These are phyloP conservation scores for Meandrusa payeni DNA, from an alignment of 2,888 invertebrate genomes.

Conservation along the genomic window DNA sequence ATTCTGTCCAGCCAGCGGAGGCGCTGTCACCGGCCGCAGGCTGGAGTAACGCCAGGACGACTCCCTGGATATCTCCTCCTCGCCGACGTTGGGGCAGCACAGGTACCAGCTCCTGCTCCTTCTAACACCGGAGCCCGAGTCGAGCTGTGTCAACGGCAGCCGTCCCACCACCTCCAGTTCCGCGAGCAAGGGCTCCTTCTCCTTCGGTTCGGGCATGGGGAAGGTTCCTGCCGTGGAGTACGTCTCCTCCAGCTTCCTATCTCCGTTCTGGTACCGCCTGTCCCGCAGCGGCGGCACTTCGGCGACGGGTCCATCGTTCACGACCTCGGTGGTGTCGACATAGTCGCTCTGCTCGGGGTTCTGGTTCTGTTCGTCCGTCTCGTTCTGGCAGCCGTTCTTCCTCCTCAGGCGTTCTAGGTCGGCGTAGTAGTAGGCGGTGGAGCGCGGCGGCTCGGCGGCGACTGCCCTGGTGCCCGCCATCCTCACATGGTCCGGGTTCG, in stretches of 20 bases:
- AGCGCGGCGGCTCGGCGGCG: constrained; percentile 79
- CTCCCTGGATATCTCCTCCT: constrained; percentile 64
- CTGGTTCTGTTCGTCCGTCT: constrained; percentile 36
- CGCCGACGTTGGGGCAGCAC: constrained; percentile 75
- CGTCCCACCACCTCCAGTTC: constrained; percentile 66
- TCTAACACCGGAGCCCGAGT: constrained; percentile 59
- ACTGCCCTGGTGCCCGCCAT: constrained; percentile 58
- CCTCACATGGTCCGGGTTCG: constrained; percentile 24
- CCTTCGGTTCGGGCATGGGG: constrained; percentile 71
- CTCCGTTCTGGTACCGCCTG: constrained; percentile 52
- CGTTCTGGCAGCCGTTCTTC: constrained; percentile 34
- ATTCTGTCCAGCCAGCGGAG: constrained; percentile 56
- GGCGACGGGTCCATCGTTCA: constrained; percentile 55
- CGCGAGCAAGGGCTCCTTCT: constrained; percentile 65
- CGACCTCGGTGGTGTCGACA: constrained; percentile 54
- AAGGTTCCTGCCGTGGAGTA: constrained; percentile 75
- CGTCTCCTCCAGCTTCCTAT: constrained; percentile 56
- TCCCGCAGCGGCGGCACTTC: constrained; percentile 63
- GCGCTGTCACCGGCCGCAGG: constrained; percentile 62
- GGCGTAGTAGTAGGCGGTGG: constrained; percentile 81
- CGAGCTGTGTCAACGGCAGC: constrained; percentile 60
- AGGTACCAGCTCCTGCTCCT: constrained; percentile 82
- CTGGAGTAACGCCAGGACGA: constrained; percentile 72
- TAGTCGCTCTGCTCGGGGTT: constrained; percentile 74
- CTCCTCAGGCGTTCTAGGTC: constrained; percentile 79